Percentiles rank a stretch among this genome's conserved stretches.
These are phyloP conservation scores for Neofelis nebulosa DNA, from an alignment of 2,113 vertebrate species.

Conservation along the genomic window DNA sequence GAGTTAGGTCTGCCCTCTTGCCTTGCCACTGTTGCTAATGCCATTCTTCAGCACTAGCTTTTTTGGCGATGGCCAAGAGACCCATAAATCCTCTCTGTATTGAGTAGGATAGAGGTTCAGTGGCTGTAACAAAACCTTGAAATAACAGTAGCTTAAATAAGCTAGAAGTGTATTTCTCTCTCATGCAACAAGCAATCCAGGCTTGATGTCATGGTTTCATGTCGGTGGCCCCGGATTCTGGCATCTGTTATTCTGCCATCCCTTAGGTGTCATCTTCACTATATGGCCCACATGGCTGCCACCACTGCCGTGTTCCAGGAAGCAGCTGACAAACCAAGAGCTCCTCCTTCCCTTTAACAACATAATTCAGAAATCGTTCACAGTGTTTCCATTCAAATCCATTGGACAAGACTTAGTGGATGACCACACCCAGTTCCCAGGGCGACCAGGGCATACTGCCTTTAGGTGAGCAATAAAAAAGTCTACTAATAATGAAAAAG, in stretches of 20 bases:
- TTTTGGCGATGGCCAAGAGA: not conserved
- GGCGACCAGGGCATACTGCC: no score
- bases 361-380: not conserved
- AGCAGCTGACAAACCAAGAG: not conserved
- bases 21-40: not conserved
- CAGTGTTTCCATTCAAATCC: not conserved
- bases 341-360: not conserved
- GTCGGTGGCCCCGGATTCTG: not conserved
- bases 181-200: not conserved
- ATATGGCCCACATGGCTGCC: not conserved
- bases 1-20: not conserved
- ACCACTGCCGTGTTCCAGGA: not conserved
- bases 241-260: not conserved
- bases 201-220: not conserved
- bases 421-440: accelerated
- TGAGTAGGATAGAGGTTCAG: not conserved
- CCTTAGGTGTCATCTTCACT: not conserved
- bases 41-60: not conserved
- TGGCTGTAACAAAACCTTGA: not conserved
- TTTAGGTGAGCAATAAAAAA: not conserved
- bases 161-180: not conserved
- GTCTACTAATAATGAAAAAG: not conserved
- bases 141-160: not conserved
- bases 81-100: not conserved
- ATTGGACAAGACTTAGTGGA: not conserved